Percentiles rank a stretch among this genome's conserved stretches.
phyloP scores from a whole-genome alignment of 2,888 invertebrate species.

The Drosophila hamatofila region DNA sequence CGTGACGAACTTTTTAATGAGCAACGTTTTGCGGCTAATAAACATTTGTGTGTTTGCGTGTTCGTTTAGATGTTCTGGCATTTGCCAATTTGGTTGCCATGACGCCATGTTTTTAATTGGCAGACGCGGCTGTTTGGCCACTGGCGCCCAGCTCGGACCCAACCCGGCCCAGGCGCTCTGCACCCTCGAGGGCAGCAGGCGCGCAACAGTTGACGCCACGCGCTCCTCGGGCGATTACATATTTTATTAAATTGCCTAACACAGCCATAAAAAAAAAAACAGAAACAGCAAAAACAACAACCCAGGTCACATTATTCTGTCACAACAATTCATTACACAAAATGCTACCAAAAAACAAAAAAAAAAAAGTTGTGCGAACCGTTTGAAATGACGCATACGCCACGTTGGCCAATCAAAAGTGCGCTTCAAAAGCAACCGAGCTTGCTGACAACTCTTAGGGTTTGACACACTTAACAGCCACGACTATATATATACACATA shows the following conservation, averaged over 20 bases:
- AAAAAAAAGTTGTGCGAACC: constrained; percentile 43
- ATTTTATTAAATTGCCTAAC: constrained; percentile 58
- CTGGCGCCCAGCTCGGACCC: constrained; percentile 16
- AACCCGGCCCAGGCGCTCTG: constrained; percentile 18
- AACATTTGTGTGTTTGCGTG: constrained; percentile 66
- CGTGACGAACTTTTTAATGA: constrained; percentile 79
- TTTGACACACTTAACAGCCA: constrained; percentile 7
- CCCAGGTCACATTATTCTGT: constrained; percentile 64
- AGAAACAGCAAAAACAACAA: constrained; percentile 24
- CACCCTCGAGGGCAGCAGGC: constrained; percentile 31
- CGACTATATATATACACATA: neutral
- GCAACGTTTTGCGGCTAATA: constrained; percentile 81
- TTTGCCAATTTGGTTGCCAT: constrained; percentile 65
- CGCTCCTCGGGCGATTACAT: constrained; percentile 62
- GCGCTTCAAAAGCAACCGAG: constrained; percentile 9
- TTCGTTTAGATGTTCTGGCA: constrained; percentile 26
- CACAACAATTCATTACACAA: constrained; percentile 78
- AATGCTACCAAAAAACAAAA: constrained; percentile 54
- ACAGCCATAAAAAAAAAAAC: constrained; percentile 17
- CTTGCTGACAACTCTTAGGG: constrained; percentile 1
- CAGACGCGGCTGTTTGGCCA: constrained; percentile 52
- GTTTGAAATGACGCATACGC: constrained; percentile 74
- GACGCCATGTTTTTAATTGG: constrained; percentile 80
- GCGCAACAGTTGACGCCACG: constrained; percentile 60
- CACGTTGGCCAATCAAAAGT: constrained; percentile 49